phyloP scores from a whole-genome alignment of 2,888 invertebrate genomes.

The Macrophya annulata region DNA sequence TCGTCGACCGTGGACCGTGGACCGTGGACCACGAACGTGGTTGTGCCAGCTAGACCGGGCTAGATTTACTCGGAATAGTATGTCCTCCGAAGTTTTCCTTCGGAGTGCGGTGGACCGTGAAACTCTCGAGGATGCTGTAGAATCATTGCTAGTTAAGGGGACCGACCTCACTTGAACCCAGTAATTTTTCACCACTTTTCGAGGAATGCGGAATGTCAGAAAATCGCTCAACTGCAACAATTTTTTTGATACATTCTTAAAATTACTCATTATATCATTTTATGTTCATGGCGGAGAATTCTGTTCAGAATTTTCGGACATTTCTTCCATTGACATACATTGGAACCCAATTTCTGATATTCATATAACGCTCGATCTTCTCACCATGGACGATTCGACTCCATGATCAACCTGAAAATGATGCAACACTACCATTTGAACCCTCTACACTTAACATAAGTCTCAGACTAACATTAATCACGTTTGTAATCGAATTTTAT shows the following conservation, averaged over 20 bases:
- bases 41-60: conserved; percentile 22
- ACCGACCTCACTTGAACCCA: conserved; percentile 39
- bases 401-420: too few relatives aligned
- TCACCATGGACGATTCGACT: too few relatives aligned
- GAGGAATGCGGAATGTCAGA: background rate
- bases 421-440: background rate
- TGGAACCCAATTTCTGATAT: too few relatives aligned
- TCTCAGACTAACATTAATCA: background rate
- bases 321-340: too few relatives aligned
- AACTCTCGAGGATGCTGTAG: conserved; percentile 11
- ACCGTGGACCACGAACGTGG: conserved; percentile 1
- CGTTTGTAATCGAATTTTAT: background rate
- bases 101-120: conserved; percentile 34
- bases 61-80: conserved; percentile 28
- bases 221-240: background rate
- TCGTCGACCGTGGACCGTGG: background rate
- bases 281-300: background rate
- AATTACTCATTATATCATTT: background rate
- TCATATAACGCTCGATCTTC: too few relatives aligned
- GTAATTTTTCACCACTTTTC: conserved; percentile 1
- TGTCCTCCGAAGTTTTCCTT: conserved; percentile 20
- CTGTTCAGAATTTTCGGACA: background rate
- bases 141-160: conserved; percentile 36
- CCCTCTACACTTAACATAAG: background rate
- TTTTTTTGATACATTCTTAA: background rate